Conservation (phyloP, 2,113 vertebrate genomes). For the Neoarius graeffei region DNA sequence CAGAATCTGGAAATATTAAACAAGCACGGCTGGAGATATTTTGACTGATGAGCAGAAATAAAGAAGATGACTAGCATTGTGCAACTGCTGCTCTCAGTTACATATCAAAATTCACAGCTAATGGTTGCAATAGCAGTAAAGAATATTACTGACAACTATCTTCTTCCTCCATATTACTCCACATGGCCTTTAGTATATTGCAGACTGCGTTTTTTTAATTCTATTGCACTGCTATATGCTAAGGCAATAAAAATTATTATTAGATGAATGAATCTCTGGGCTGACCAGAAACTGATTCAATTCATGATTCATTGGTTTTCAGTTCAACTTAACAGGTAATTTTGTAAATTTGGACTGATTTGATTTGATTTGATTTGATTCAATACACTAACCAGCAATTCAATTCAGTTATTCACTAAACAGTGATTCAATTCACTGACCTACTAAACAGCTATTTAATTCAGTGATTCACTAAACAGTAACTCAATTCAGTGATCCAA, state of each 20-base stretch:
- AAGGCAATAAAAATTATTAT: not conserved
- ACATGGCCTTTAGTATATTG: not conserved
- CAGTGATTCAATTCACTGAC: not conserved
- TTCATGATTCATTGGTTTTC: not conserved
- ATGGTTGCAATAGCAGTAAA: not conserved
- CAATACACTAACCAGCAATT: not conserved
- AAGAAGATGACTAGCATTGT: not conserved
- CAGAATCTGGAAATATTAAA: not conserved
- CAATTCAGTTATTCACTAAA: not conserved
- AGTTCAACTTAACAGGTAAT: not conserved
- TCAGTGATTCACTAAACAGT: not conserved
- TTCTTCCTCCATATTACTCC: not conserved
- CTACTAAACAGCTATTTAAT: not conserved
- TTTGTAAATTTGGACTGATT: not conserved
- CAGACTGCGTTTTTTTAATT: not conserved
- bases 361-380: not conserved
- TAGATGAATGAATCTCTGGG: not conserved
- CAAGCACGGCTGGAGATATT: not conserved
- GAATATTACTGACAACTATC: not conserved
- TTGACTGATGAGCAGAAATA: constrained; percentile 16
- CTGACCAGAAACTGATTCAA: not conserved
- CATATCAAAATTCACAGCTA: not conserved
- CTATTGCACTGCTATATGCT: not conserved
- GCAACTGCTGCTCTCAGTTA: not conserved
- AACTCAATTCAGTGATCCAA: not conserved